Base-by-base conservation (phyloP, 1,140 invertebrate species). In the Odontomachus brunneus region DNA sequence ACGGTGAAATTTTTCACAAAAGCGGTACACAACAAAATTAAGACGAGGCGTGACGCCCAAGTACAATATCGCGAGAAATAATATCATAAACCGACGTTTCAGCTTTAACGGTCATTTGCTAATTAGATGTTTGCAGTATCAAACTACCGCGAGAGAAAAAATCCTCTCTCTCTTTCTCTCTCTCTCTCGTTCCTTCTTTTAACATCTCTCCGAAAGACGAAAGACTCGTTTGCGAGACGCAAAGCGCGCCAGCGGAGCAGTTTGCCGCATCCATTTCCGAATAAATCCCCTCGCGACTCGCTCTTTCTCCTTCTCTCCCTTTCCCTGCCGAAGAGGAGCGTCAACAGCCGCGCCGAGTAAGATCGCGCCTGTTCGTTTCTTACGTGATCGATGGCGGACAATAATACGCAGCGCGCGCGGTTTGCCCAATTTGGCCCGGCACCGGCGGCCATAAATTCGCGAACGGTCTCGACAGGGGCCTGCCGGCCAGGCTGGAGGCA, bases 381-480 rank as follows among this genome's bases (percentile, higher is more conserved):
- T 69, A 57, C 65, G 65, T 71, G 83, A 84, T 87, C 86, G 66
- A 87, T 87, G 76, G 82, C 86, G 59, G 55, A 83, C 81, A 87
- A 87, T 67, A 84, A 62, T 60, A 59, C 48, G 67, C 49, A 78
- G 60, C 63, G 51, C 71, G 69, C 49, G 24, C 53, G 81, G 66
- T 69, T 51, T 62, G 71, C 24, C 71, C 73, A 83, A 86, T 86
- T 87, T 67, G 57, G 60, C 67, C 33, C 3, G 53, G 22, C 49
- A 19, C 49, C 38, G 12, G 48, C 19, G 66, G 60, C 81, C 85
- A 87, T 87, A 87, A 87, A 87, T 87, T 87, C 74, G 85, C 86
- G 73, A 87, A 73, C 69, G 57, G 57, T 51, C 38, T 53, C 57
- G 76, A 73, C 76, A 83, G 65, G 71, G 65, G 38, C 82, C 84